A percentile compares a stretch with the other conserved stretches of the same genome.
Evolutionary conservation across 2,888 invertebrate genomes (phyloP).

Genomic region (Heliconius aoede): DNA sequence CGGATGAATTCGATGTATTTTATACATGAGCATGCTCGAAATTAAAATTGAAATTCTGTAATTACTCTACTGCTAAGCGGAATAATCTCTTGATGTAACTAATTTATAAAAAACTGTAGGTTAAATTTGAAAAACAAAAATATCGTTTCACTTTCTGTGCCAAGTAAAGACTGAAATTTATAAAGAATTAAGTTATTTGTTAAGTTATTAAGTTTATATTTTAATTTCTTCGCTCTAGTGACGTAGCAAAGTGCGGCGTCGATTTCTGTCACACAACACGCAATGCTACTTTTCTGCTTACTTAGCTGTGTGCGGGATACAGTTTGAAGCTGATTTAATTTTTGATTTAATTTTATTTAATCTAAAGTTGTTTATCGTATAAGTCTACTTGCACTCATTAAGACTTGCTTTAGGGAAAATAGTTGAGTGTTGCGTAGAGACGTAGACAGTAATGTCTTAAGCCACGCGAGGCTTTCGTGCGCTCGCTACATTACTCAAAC

Average conservation of each 20-base stretch:
- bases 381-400: constrained; percentile 46
- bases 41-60: constrained; percentile 69
- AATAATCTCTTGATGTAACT: constrained; percentile 48
- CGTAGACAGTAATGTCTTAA: constrained; percentile 56
- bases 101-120: constrained; percentile 34
- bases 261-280: too few species aligned
- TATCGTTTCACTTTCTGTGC: not conserved
- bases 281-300: too few species aligned
- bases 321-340: too few species aligned
- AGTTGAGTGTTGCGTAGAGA: constrained; percentile 48
- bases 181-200: constrained; percentile 34
- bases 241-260: too few species aligned
- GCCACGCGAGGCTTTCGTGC: constrained; percentile 78
- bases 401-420: constrained; percentile 48
- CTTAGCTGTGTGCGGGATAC: too few species aligned
- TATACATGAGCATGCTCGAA: constrained; percentile 67
- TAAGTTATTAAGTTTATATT: too few species aligned
- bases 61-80: constrained; percentile 64
- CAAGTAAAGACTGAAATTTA: constrained; percentile 9
- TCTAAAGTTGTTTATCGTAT: too few species aligned
- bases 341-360: too few species aligned
- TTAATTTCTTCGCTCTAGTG: too few species aligned
- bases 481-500: constrained; percentile 77
- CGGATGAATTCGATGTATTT: constrained; percentile 67
- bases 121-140: not conserved